phyloP scores from a whole-genome alignment of 2,113 vertebrate genomes.

The Mesoclemmys tuberculata region DNA sequence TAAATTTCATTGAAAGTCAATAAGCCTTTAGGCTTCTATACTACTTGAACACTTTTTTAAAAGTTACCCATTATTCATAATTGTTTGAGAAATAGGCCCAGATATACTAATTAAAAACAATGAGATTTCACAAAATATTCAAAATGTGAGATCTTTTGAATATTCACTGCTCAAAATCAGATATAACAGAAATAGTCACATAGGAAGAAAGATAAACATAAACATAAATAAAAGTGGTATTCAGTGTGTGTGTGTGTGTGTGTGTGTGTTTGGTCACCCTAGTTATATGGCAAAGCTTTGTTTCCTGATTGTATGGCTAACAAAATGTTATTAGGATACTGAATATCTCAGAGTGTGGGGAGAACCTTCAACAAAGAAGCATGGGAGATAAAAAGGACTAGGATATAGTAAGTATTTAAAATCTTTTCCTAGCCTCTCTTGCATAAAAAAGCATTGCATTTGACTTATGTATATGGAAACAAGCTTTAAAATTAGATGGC shows the following conservation, averaged over 20 bases:
- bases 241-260: accelerated
- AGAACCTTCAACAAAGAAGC: neutral
- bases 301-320: neutral
- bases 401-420: neutral
- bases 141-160: neutral
- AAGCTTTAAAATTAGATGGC: neutral
- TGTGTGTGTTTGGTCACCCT: neutral
- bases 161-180: neutral
- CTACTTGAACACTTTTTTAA: neutral
- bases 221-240: neutral
- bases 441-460: neutral
- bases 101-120: neutral
- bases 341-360: neutral
- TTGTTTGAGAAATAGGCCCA: neutral
- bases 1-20: neutral
- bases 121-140: neutral
- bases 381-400: neutral
- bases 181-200: neutral
- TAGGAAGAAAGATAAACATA: neutral
- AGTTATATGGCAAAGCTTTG: neutral
- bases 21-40: neutral
- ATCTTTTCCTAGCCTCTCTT: neutral
- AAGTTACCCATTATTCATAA: neutral
- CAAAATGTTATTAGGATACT: neutral
- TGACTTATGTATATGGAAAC: neutral